These are phyloP conservation scores for Pseudomyrmex pallidus DNA, from an alignment of 1,140 invertebrate species.

Conservation along the genomic window DNA sequence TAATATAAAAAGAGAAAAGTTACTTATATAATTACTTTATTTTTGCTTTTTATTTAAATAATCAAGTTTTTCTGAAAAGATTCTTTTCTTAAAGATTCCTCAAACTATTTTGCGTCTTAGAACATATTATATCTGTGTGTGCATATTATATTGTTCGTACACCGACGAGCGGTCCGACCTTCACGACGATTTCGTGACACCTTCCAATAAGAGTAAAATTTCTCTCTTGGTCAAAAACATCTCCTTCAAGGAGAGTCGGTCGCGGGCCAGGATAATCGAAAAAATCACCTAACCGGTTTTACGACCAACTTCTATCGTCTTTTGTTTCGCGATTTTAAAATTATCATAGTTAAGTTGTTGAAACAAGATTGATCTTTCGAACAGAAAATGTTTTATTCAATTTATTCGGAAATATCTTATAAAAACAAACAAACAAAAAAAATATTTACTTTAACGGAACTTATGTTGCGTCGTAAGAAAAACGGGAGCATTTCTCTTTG, in stretches of 20 bases:
- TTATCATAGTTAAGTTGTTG: background rate
- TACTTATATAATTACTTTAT: too few relatives aligned
- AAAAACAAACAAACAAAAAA: too few relatives aligned
- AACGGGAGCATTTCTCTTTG: conserved; percentile 34
- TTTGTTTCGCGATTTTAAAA: conserved; percentile 17
- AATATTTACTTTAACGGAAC: background rate
- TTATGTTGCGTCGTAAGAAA: background rate
- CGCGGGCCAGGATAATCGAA: conserved; percentile 51
- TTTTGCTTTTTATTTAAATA: too few relatives aligned
- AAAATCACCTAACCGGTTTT: conserved; percentile 76
- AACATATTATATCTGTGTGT: background rate
- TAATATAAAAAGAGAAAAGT: too few relatives aligned
- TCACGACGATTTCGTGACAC: conserved; percentile 30
- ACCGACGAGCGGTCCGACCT: background rate
- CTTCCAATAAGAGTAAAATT: conserved; percentile 59
- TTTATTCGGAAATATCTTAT: background rate
- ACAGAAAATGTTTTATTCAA: too few relatives aligned
- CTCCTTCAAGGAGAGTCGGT: conserved; percentile 71
- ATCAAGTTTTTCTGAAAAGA: background rate
- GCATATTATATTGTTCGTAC: conserved; percentile 5
- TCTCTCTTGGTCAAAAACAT: conserved; percentile 32
- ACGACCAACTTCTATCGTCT: conserved; percentile 42
- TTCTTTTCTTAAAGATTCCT: background rate
- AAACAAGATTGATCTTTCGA: too few relatives aligned
- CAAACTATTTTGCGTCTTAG: background rate